phyloP scores from a whole-genome alignment of 2,113 vertebrate genomes.

The Formicarius rufipectus region DNA sequence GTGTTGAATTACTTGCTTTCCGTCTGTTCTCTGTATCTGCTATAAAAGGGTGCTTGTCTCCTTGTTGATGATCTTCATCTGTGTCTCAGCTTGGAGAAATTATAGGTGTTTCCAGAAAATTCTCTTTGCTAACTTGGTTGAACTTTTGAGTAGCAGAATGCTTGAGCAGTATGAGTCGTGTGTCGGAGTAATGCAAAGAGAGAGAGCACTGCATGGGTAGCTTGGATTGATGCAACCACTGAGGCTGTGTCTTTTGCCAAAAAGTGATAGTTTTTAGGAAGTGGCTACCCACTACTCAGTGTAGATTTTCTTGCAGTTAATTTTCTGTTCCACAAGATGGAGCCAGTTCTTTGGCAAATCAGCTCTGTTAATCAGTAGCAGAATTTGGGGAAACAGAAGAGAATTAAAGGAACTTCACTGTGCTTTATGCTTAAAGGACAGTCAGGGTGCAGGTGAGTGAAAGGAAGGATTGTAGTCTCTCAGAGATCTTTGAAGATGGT shows the following conservation, averaged over 20 bases:
- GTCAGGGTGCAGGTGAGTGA: neutral
- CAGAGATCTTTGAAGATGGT: neutral
- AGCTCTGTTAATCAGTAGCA: neutral
- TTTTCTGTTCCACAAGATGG: slow-evolving; percentile 52
- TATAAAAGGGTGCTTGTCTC: too few species aligned
- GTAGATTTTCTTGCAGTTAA: slow-evolving; percentile 4
- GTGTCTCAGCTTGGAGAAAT: neutral
- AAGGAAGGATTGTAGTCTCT: neutral
- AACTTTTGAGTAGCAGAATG: neutral
- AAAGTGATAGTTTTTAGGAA: neutral
- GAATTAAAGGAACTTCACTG: neutral
- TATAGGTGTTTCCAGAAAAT: neutral
- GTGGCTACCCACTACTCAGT: neutral
- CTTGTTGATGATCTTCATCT: neutral
- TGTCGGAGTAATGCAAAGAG: neutral
- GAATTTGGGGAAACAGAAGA: neutral
- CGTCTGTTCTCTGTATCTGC: neutral
- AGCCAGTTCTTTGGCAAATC: neutral
- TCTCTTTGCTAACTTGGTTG: neutral
- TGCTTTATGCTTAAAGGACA: neutral
- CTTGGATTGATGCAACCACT: neutral
- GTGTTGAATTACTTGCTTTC: neutral
- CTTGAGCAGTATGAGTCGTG: neutral
- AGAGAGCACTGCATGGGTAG: neutral
- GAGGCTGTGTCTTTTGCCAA: neutral